Conservation (phyloP, 1,140 invertebrate genomes). For the Seison nebaliae region DNA sequence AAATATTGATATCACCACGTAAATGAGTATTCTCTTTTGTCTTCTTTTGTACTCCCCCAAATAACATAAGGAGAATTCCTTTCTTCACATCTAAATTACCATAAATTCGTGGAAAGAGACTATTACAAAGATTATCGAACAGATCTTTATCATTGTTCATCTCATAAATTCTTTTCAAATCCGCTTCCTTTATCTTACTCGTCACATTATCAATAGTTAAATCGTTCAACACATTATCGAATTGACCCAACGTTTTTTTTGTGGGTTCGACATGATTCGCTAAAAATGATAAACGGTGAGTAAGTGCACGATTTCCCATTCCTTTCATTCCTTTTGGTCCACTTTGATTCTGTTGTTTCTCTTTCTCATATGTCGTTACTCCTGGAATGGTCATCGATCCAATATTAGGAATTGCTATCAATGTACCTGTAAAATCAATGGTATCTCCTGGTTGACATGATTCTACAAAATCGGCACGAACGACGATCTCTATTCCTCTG, state of each 20-base stretch:
- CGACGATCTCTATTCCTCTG: conserved; percentile 68
- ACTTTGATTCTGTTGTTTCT: conserved; percentile 41
- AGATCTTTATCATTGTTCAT: conserved; percentile 80
- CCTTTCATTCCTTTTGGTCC: conserved; percentile 69
- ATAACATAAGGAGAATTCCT: conserved; percentile 73
- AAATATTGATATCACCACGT: conserved; percentile 85
- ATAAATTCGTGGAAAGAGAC: conserved; percentile 83
- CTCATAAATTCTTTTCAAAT: conserved; percentile 81
- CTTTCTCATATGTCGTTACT: conserved; percentile 47
- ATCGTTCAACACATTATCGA: conserved; percentile 18
- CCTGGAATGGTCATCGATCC: conserved; percentile 50
- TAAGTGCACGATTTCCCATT: conserved; percentile 72
- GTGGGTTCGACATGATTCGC: conserved; percentile 60
- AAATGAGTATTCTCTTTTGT: conserved; percentile 56
- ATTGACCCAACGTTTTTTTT: conserved; percentile 38
- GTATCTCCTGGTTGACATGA: conserved; percentile 63
- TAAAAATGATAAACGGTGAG: conserved; percentile 75
- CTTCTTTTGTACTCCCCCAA: conserved; percentile 85
- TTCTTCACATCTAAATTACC: conserved; percentile 92
- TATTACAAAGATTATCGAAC: conserved; percentile 63
- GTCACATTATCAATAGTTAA: conserved; percentile 60
- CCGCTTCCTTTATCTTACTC: conserved; percentile 67
- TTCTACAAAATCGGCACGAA: conserved; percentile 86
- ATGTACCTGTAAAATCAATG: conserved; percentile 76
- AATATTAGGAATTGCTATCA: conserved; percentile 92